These are phyloP conservation scores for Coecobrya sp. DNA, from an alignment of 2,888 invertebrate species.

Conservation along the genomic window DNA sequence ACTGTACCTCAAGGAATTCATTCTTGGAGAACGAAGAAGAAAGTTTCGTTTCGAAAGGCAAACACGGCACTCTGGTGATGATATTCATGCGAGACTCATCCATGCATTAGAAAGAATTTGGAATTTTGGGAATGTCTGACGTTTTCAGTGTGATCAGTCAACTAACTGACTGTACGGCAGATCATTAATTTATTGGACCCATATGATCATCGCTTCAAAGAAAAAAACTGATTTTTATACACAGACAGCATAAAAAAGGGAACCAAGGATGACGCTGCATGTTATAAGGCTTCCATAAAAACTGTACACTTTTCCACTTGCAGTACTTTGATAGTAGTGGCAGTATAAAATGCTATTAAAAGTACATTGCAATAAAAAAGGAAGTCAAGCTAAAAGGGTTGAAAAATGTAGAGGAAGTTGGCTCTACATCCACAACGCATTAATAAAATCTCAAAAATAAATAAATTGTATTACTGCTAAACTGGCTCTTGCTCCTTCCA, in stretches of 20 bases:
- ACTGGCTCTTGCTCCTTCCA: conserved; percentile 16
- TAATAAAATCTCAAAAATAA: conserved; percentile 34
- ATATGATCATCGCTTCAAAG: conserved; percentile 31
- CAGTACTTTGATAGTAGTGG: no score
- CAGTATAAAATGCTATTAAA: neutral
- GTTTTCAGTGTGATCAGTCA: conserved; percentile 73
- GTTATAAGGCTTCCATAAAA: conserved; percentile 3
- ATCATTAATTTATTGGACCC: conserved; percentile 77
- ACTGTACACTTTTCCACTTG: neutral
- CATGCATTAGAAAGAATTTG: conserved; percentile 64
- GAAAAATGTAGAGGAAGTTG: conserved; percentile 63
- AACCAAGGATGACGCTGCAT: conserved; percentile 69
- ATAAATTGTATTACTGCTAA: conserved; percentile 28
- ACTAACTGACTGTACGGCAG: conserved; percentile 55
- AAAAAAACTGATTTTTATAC: neutral
- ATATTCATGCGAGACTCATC: neutral
- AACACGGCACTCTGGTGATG: neutral
- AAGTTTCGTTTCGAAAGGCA: neutral
- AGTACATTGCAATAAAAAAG: conserved; percentile 38
- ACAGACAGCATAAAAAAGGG: conserved; percentile 1
- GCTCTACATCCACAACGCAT: conserved; percentile 46
- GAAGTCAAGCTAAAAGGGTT: conserved; percentile 45
- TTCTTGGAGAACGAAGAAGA: conserved; percentile 7
- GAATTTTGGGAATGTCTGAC: conserved; percentile 68
- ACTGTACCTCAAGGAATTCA: neutral